Conservation (phyloP, 2,113 vertebrate genomes). For the Pampusana beccarii region DNA sequence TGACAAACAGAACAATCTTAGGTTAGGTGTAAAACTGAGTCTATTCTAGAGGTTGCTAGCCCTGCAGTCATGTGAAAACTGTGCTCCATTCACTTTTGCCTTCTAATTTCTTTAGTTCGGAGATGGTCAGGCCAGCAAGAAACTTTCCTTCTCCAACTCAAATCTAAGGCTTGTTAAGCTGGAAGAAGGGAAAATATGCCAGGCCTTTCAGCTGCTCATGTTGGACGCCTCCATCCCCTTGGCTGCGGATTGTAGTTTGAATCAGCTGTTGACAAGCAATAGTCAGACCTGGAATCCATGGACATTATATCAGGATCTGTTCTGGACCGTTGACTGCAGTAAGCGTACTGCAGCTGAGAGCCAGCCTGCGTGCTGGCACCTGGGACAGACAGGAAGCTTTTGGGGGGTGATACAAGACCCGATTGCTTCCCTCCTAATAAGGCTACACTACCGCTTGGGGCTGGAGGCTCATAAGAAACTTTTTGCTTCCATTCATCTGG, state of each 20-base stretch:
- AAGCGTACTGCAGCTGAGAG: slow-evolving; percentile 72
- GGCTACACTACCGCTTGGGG: neutral
- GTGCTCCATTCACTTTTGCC: neutral
- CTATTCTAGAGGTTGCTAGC: slow-evolving; percentile 9
- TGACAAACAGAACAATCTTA: neutral
- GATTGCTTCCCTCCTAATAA: slow-evolving; percentile 45
- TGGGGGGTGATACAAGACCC: slow-evolving; percentile 50
- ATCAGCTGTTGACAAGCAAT: slow-evolving; percentile 64
- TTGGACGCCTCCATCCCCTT: slow-evolving; percentile 81
- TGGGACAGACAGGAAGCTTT: slow-evolving; percentile 58
- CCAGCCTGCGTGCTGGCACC: slow-evolving; percentile 58
- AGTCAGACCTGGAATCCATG: slow-evolving; percentile 75
- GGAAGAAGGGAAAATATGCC: neutral
- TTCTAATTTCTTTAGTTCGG: slow-evolving; percentile 31
- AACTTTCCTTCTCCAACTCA: slow-evolving; percentile 25
- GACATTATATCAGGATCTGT: slow-evolving; percentile 72
- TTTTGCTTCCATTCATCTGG: slow-evolving; percentile 83
- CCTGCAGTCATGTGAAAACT: neutral
- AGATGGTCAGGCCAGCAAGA: neutral
- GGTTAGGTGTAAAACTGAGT: slow-evolving; percentile 20
- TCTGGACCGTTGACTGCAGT: slow-evolving; percentile 75
- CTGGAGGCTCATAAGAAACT: slow-evolving; percentile 70
- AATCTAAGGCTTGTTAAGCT: neutral
- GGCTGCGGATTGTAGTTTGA: slow-evolving; percentile 80
- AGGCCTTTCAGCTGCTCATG: slow-evolving; percentile 54